Evolutionary conservation across 2,797 vertebrate genomes (phyloP), one percentile per base, ranked within the genome.

Genomic region (Lithobates pipiens): DNA sequence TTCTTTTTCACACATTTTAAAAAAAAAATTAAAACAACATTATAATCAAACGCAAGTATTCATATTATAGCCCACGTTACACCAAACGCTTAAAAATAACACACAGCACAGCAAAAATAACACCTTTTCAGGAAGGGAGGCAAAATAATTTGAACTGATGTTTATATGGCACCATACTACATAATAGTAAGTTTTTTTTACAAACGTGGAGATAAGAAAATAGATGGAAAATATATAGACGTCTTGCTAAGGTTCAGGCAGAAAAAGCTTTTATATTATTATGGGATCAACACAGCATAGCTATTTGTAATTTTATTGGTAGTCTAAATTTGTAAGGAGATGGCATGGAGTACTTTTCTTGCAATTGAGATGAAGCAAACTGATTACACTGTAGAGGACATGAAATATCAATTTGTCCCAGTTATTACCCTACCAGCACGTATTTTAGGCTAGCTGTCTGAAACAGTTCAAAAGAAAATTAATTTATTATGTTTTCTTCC

Each of bases 301-400:
- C 80, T 87, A 83, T 87, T 87, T 87, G 80, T 87, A 87, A 79
- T 87, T 87, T 87, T 87, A 83, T 87, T 83, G 80, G 85, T 87
- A 83, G 85, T 77, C 85, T 87, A 87, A 83, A 87, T 87, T 87
- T 83, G 81, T 76, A 87, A 87, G 83, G 81, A 83, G 73, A 87
- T 83, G 71, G 81, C 77, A 83, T 79, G 70, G 70, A 83, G 82
- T 87, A 87, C 76, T 87, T 87, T 87, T 75, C 76, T 78, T 87
- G 81, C 76, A 83, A 83, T 87, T 25, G 61, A 87, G 76, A 79
- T 83, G 85, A 83, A 83, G 85, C 76, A 87, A 87, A 83, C 85
- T 83, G 85, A 87, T 87, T 87, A 83, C 76, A 83, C 85, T 57
- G 76, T 79, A 83, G 80, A 87, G 61, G 80, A 87, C 76, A 87